These are phyloP conservation scores for Scomber scombrus DNA, from an alignment of 2,113 vertebrate genomes.

Conservation along the genomic window DNA sequence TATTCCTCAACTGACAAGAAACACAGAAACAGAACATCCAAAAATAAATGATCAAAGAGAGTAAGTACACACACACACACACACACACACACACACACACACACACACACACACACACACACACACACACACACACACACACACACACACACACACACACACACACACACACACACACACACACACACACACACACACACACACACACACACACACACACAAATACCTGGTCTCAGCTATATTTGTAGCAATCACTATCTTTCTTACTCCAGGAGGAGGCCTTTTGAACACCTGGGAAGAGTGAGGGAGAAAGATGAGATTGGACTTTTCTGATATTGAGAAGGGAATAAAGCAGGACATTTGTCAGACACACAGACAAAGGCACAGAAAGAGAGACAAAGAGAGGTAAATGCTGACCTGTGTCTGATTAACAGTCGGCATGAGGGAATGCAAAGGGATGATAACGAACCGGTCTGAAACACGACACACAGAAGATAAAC, in stretches of 20 bases:
- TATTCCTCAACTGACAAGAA: neutral
- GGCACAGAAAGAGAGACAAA: slow-evolving; percentile 8
- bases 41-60: slow-evolving; percentile 17
- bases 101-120: neutral
- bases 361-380: neutral
- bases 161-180: neutral
- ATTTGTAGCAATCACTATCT: slow-evolving; percentile 99
- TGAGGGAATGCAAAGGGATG: slow-evolving; percentile 97
- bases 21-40: neutral
- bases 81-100: neutral
- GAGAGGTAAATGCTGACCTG: slow-evolving; percentile 86
- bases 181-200: neutral
- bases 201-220: neutral
- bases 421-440: slow-evolving; percentile 98
- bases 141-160: neutral
- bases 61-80: neutral
- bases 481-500: slow-evolving; percentile 34
- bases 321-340: slow-evolving; percentile 18
- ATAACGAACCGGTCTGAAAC: slow-evolving; percentile 95
- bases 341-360: slow-evolving; percentile 17
- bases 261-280: slow-evolving; percentile 94
- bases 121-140: slow-evolving; percentile 2
- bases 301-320: slow-evolving; percentile 53
- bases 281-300: slow-evolving; percentile 93
- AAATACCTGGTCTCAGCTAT: slow-evolving; percentile 98